phyloP scores from a whole-genome alignment of 2,113 vertebrate genomes.

The Axis porcinus region DNA sequence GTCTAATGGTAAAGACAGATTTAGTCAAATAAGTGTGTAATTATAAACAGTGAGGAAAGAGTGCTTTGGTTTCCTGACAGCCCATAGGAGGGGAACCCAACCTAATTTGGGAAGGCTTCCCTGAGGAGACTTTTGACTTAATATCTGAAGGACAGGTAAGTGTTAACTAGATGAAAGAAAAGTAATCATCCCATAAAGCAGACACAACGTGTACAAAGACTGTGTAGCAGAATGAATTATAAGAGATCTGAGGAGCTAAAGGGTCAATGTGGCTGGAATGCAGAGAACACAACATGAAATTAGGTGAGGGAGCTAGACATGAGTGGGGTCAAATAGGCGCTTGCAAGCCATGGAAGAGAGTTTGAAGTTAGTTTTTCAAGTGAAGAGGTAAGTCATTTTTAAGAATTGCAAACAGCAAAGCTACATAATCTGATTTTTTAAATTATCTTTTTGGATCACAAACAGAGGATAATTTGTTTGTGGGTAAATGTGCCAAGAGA shows the following conservation, averaged over 20 bases:
- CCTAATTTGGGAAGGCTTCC: neutral
- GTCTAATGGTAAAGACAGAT: neutral
- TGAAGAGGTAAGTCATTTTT: neutral
- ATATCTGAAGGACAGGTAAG: neutral
- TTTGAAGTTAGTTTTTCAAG: slow-evolving; percentile 12
- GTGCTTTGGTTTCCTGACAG: neutral
- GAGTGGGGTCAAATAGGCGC: neutral
- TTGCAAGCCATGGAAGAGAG: neutral
- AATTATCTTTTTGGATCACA: neutral
- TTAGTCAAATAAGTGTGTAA: neutral
- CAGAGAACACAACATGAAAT: neutral
- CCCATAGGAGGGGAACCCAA: neutral
- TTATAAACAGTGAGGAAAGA: neutral
- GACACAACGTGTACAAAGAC: neutral
- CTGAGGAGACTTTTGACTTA: neutral
- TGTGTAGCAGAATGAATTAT: neutral
- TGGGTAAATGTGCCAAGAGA: neutral
- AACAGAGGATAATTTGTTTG: neutral
- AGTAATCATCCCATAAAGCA: neutral
- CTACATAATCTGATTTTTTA: neutral
- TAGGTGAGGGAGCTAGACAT: neutral
- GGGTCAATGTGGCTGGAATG: neutral
- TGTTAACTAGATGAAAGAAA: slow-evolving; percentile 25
- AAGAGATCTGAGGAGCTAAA: neutral
- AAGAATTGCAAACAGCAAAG: neutral